phyloP scores from a whole-genome alignment of 2,113 vertebrate genomes.

The Ahaetulla prasina region DNA sequence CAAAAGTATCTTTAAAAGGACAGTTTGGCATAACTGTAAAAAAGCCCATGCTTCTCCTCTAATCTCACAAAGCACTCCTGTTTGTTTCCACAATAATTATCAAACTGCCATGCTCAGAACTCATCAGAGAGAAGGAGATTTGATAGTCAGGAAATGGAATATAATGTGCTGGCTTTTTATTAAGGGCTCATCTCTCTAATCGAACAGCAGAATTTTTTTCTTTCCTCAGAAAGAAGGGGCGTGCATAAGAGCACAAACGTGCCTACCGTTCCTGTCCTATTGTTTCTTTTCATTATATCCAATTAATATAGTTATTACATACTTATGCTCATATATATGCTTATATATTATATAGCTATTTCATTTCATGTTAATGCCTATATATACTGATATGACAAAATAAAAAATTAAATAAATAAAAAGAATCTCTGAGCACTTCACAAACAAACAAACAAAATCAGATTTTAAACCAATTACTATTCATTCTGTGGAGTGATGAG shows the following conservation, averaged over 20 bases:
- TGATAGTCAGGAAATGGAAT: not conserved
- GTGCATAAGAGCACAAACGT: no score
- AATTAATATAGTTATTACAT: no score
- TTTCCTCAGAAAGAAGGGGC: no score
- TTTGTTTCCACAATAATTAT: not conserved
- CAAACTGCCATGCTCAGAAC: not conserved
- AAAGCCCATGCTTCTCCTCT: not conserved
- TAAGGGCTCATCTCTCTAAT: not conserved
- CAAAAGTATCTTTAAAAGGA: not conserved
- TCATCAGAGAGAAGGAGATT: not conserved
- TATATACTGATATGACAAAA: no score
- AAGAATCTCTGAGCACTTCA: not conserved
- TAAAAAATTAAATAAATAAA: no score
- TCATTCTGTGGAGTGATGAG: not conserved
- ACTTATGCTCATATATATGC: no score
- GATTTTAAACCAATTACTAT: not conserved
- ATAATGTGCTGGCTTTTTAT: not conserved
- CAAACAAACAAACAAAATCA: not conserved
- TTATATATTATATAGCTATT: no score
- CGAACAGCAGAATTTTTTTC: not conserved
- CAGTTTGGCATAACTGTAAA: not conserved
- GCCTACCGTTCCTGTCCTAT: no score
- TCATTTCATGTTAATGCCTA: no score
- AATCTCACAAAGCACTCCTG: not conserved
- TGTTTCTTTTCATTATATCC: no score